Evolutionary conservation across 2,888 invertebrate genomes (phyloP), one percentile per base, ranked within the genome.

Genomic region (Athrips mouffetella): DNA sequence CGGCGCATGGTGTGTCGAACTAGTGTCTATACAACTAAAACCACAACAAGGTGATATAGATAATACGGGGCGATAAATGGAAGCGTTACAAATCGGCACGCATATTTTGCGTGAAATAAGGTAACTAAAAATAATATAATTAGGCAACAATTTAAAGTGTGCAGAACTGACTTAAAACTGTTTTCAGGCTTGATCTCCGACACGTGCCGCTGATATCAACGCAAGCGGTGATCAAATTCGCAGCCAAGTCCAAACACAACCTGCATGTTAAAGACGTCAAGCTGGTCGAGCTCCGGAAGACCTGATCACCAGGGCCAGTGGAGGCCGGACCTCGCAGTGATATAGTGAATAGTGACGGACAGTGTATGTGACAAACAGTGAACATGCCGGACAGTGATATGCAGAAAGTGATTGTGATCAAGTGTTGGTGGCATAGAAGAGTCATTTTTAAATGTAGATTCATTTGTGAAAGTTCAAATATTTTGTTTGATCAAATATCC

Each of bases 181-280:
- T 21, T 58, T 52, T 84, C 60, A 91, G 93, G 63, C 76, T 96
- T 67, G 95, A 96, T 70, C 89, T 96, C 59, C 91, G 95, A 73
- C 94, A 95, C 67, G 93, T 94, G 29, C 92, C 94, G 4, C 92
- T 94, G 63, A 94, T 96, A 31, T 93, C 94, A 2, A 94, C 94
- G 2, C 94, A 94, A 65, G 94, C 94, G 10, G 91, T 96, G 29
- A 94, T 94, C 66, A 94, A 94, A 67, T 96, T 95, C 70, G 94
- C 95, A 1, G 94, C 94, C 53, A 93, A 93, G 63, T 94, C 94
- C 53, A 92, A 93, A 67, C 93, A 94, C 74, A 93, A 94, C 76
- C 82, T 94, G 50, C 94, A 94, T 70, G 94, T 94, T 44, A 92
- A 93, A 60, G 94, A 94, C 62, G 93, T 94, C 5, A 94, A 94